Conservation (phyloP, 2,797 vertebrate genomes). For the Pelodytes ibericus region DNA sequence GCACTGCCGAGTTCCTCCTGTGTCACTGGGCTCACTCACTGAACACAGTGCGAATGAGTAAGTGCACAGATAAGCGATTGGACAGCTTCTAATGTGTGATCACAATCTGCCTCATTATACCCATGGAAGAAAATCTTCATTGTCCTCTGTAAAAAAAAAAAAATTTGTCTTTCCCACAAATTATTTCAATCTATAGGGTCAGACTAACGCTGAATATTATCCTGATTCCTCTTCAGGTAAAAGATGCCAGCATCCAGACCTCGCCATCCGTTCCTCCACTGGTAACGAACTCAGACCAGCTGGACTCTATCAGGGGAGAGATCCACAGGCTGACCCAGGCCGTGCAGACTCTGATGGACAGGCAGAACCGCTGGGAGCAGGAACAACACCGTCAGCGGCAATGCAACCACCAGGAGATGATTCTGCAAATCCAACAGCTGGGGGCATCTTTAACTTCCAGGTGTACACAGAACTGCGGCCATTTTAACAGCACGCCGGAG, state of each 20-base stretch:
- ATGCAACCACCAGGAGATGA: conserved; percentile 82
- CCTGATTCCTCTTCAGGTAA: conserved; percentile 52
- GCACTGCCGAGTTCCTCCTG: too few relatives aligned
- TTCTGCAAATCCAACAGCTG: conserved; percentile 78
- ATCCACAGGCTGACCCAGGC: conserved; percentile 77
- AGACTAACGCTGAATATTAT: too few relatives aligned
- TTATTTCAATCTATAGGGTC: too few relatives aligned
- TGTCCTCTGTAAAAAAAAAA: too few relatives aligned
- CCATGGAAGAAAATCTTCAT: too few relatives aligned
- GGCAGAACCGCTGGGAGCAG: conserved; percentile 76
- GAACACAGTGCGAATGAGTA: too few relatives aligned
- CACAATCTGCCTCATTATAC: too few relatives aligned
- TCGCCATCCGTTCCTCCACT: neutral
- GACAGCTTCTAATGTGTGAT: too few relatives aligned
- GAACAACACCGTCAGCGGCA: conserved; percentile 82
- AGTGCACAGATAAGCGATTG: too few relatives aligned
- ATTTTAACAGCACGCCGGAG: conserved; percentile 49
- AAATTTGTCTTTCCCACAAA: too few relatives aligned
- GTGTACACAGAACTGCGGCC: conserved; percentile 66
- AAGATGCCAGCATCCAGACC: conserved; percentile 63
- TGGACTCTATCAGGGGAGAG: conserved; percentile 76
- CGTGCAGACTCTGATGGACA: conserved; percentile 77
- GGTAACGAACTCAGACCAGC: conserved; percentile 69
- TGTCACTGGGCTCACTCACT: too few relatives aligned
- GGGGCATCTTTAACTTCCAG: conserved; percentile 64